Base-by-base conservation (phyloP, 2,113 vertebrate species). In the Ornithorhynchus anatinus region DNA sequence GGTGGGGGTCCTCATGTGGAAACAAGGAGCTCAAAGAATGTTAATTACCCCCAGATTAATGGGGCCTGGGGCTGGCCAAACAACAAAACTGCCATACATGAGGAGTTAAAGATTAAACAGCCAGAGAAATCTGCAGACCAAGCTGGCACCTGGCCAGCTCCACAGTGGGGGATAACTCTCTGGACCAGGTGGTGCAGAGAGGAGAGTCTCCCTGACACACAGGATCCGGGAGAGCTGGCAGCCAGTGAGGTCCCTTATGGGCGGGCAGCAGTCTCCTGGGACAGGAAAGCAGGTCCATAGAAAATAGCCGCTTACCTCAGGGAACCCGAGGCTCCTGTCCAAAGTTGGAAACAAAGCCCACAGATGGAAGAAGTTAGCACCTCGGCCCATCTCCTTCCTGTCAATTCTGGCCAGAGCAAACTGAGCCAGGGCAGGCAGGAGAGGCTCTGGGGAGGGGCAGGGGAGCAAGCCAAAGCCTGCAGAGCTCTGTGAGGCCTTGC, bases 51-150 rank as follows among this genome's bases (percentile, higher is more conserved):
- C 88, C 89, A 89, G 89, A 88, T 90, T 90, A 91, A 91, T 84
- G 70, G 86, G 69, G 75, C 43, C 79, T 82, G 82, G 72, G 75
- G 75, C 81, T 86, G 75, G 70, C 79, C 76, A 86, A 90, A 88
- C 72, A 88, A 81, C 72, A 69, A 89, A 84, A 80, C 86, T 86
- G 82, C 79, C 80, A 85, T 86, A 91, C 77, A 88, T 81, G 67
- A 72, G 79, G 77, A 57, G 88, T 93, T 93, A 93, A 93, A 91
- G 72, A 94, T 94, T 94, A 92, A 92, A 73, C 81, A 70, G 72
- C 60, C 56, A n/a, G n/a, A n/a, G n/a, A n/a, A n/a, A n/a, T n/a
- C n/a, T n/a, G n/a, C n/a, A n/a, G n/a, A n/a, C n/a, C n/a, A n/a
- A n/a, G n/a, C n/a, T n/a, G n/a, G n/a, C n/a, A n/a, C n/a, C n/a